These are phyloP conservation scores for Chironex yamaguchii DNA, from an alignment of 30 jellyfish, hydroid and myxozoan genomes.

Conservation along the genomic window DNA sequence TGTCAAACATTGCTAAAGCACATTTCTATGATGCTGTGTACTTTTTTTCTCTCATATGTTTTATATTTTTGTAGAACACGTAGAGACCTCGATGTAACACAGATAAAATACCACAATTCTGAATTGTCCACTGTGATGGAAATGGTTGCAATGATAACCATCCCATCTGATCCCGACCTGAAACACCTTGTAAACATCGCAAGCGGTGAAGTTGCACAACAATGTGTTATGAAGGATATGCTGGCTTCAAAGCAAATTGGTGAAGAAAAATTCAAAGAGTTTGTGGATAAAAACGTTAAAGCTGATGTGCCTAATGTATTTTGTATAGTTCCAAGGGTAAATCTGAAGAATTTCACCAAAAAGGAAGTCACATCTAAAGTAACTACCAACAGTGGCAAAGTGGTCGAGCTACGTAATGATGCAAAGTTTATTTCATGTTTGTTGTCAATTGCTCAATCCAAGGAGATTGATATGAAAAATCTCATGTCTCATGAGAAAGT, in stretches of 20 bases:
- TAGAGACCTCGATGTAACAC: constrained; percentile 45
- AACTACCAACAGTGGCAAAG: constrained; percentile 22
- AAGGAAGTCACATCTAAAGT: background rate
- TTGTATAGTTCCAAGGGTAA: background rate
- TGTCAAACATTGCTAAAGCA: no score
- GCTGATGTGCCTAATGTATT: constrained; percentile 37
- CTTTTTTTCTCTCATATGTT: background rate
- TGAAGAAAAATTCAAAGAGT: constrained; percentile 29
- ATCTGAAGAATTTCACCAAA: constrained; percentile 15
- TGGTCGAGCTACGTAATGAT: constrained; percentile 9
- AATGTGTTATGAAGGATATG: constrained; percentile 16
- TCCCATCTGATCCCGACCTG: constrained; percentile 29
- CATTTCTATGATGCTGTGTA: background rate
- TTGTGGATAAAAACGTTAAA: background rate
- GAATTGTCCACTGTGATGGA: constrained; percentile 1
- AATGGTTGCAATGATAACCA: constrained; percentile 7
- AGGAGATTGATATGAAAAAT: constrained; percentile 41
- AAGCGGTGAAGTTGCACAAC: constrained; percentile 52
- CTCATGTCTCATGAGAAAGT: constrained; percentile 4
- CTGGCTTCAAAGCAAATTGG: constrained; percentile 24
- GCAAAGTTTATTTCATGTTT: constrained; percentile 3
- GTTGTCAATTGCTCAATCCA: constrained; percentile 18
- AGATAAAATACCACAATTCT: background rate
- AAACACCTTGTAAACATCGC: constrained; percentile 25
- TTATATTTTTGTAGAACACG: constrained; percentile 13